Conservation (phyloP, 1,140 invertebrate species). For the Cydia amplana region DNA sequence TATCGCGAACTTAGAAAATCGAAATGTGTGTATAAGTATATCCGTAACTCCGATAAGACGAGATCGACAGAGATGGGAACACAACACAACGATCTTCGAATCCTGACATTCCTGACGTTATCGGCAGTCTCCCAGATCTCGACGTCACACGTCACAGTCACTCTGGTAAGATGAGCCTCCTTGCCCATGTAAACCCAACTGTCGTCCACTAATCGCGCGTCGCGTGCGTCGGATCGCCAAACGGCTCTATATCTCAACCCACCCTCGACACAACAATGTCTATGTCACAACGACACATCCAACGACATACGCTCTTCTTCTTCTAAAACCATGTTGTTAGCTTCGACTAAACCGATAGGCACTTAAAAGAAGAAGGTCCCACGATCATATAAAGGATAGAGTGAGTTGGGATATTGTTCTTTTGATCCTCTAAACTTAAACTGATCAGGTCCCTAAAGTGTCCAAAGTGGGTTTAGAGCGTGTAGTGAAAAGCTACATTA, state of each 20-base stretch:
- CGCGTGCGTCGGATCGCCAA: neutral
- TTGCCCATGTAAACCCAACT: neutral
- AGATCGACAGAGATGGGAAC: too few relatives aligned
- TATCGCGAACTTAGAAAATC: too few relatives aligned
- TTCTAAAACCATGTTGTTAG: neutral
- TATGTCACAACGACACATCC: neutral
- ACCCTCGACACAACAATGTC: slow-evolving; percentile 1
- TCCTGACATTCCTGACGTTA: neutral
- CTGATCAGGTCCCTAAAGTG: slow-evolving; percentile 16
- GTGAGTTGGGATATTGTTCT: neutral
- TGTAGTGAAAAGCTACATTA: slow-evolving; percentile 17
- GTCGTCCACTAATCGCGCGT: slow-evolving; percentile 2
- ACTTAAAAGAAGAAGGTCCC: neutral
- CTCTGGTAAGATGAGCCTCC: neutral
- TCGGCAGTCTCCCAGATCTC: neutral
- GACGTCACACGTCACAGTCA: neutral
- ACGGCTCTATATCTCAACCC: slow-evolving; percentile 19
- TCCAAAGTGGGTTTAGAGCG: slow-evolving; percentile 7
- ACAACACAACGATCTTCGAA: neutral
- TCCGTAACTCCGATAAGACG: too few relatives aligned
- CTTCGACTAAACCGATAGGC: neutral
- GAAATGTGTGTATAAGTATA: too few relatives aligned
- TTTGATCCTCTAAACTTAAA: neutral
- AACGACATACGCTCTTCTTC: neutral
- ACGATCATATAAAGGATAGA: neutral